A percentile compares a stretch with the other conserved stretches of the same genome.
These are phyloP conservation scores for Galerucella calmariensis DNA, from an alignment of 2,888 invertebrate species.

Conservation along the genomic window DNA sequence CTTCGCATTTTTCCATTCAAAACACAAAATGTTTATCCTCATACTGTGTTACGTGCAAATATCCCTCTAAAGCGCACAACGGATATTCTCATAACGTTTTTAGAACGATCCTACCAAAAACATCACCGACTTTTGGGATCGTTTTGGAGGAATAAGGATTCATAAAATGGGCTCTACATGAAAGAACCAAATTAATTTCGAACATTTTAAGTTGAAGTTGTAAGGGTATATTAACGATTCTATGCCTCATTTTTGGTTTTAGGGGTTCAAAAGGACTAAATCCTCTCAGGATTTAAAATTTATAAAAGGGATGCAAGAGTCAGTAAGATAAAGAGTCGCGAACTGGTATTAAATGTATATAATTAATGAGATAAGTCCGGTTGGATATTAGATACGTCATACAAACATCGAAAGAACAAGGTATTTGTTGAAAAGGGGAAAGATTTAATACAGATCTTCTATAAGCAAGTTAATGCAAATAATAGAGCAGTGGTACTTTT, in stretches of 20 bases:
- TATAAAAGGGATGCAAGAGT: slow-evolving; percentile 21
- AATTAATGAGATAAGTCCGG: slow-evolving; percentile 10
- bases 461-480: too few relatives aligned
- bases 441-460: too few relatives aligned
- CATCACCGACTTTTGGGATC: background rate
- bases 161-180: slow-evolving; percentile 14
- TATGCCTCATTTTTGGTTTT: slow-evolving; percentile 27
- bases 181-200: slow-evolving; percentile 29
- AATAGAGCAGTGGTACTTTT: too few relatives aligned
- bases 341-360: slow-evolving; percentile 16
- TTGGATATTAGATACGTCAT: background rate
- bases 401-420: background rate
- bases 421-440: too few relatives aligned
- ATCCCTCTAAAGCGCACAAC: background rate
- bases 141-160: slow-evolving; percentile 15
- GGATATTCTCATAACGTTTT: background rate
- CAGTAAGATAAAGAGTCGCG: background rate
- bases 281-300: slow-evolving; percentile 27
- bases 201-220: slow-evolving; percentile 26
- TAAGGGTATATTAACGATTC: slow-evolving; percentile 25
- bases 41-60: background rate
- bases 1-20: background rate
- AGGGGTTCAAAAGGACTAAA: slow-evolving; percentile 19
- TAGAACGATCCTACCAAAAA: background rate
- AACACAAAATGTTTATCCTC: background rate